Conservation (phyloP, 2,888 invertebrate genomes). For the Pedicia rivosa region DNA sequence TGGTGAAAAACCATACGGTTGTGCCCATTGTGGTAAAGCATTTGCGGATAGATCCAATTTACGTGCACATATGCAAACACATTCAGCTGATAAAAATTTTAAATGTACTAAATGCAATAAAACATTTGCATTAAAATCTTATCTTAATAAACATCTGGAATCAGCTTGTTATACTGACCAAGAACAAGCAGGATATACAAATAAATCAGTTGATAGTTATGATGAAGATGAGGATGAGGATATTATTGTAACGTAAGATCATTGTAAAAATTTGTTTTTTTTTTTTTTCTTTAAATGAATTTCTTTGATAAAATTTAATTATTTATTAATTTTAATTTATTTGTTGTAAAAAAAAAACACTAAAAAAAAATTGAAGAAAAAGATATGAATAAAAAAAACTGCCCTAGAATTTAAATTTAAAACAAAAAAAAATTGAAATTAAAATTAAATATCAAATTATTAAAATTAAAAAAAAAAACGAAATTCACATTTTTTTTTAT, state of each 20-base stretch:
- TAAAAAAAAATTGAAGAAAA: too few relatives aligned
- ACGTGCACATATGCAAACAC: conserved; percentile 90
- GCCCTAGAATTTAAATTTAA: too few relatives aligned
- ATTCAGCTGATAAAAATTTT: conserved; percentile 79
- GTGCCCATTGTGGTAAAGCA: conserved; percentile 83
- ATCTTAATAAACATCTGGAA: conserved; percentile 88
- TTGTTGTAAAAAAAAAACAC: too few relatives aligned
- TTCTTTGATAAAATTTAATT: too few relatives aligned
- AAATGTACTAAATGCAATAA: conserved; percentile 76
- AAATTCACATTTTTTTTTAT: too few relatives aligned
- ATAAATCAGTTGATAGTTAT: conserved; percentile 12
- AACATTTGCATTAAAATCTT: conserved; percentile 86
- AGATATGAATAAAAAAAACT: too few relatives aligned
- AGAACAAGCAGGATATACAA: conserved; percentile 34
- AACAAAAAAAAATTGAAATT: too few relatives aligned
- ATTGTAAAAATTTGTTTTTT: too few relatives aligned
- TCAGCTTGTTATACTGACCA: conserved; percentile 73
- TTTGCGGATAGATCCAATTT: conserved; percentile 90
- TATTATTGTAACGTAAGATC: conserved; percentile 26
- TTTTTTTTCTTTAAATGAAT: too few relatives aligned
- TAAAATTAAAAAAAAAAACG: too few relatives aligned
- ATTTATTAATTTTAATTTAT: too few relatives aligned
- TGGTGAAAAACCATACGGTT: conserved; percentile 87
- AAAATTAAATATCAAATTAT: too few relatives aligned
- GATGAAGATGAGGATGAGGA: conserved; percentile 29